A percentile compares a stretch with the other conserved stretches of the same genome.
Evolutionary conservation across 2,113 vertebrate species (phyloP).

Genomic region (Anarhynchus alexandrinus): DNA sequence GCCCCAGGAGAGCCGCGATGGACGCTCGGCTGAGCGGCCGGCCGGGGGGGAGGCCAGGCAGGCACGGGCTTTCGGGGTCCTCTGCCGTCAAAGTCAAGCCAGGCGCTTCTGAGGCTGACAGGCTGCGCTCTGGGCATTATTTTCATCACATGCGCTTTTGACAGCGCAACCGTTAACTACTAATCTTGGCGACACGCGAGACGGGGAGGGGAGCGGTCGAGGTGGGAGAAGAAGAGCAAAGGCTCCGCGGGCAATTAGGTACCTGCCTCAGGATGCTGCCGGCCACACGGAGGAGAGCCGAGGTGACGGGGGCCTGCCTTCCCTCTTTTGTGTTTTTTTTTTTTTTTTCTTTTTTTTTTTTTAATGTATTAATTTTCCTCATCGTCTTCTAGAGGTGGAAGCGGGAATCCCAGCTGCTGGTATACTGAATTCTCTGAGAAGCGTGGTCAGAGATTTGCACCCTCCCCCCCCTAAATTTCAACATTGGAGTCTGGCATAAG

Average conservation of each 20-base stretch:
- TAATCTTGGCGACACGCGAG: background rate
- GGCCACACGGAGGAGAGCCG: fast-evolving
- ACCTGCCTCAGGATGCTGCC: background rate
- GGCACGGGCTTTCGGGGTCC: background rate
- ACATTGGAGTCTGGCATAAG: background rate
- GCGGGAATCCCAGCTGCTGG: background rate
- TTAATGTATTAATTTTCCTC: background rate
- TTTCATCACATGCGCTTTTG: background rate
- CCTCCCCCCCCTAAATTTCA: background rate
- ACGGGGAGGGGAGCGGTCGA: background rate
- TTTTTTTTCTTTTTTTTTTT: background rate
- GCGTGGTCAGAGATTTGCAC: background rate
- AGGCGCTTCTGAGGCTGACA: background rate
- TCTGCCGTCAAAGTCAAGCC: background rate
- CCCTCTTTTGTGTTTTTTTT: no score
- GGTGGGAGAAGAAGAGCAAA: background rate
- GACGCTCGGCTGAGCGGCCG: background rate
- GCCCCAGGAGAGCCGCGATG: background rate
- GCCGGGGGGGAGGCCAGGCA: background rate
- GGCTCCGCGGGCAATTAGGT: background rate
- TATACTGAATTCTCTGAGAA: background rate
- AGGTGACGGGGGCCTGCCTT: background rate
- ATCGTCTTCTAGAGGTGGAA: background rate
- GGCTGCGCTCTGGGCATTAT: background rate
- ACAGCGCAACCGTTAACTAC: background rate